Evolutionary conservation across 2,797 vertebrate species (phyloP).

Genomic region (Sus cebifrons): DNA sequence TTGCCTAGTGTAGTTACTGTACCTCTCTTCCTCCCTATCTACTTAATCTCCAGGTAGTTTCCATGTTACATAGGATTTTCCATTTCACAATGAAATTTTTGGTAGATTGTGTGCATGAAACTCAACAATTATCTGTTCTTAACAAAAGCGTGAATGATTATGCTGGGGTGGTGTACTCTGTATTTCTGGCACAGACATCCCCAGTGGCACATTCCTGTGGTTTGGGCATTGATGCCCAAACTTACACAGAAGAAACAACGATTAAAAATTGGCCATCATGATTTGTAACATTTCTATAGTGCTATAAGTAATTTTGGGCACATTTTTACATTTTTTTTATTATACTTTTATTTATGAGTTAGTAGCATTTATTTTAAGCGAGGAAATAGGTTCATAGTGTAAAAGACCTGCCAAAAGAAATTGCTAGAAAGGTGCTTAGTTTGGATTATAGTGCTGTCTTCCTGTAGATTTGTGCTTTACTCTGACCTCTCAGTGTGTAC

Average conservation of each 20-base stretch:
- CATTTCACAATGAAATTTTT: constrained; percentile 20
- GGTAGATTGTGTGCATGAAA: constrained; percentile 12
- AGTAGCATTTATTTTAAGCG: not conserved
- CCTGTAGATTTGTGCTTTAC: not conserved
- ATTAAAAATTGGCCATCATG: not conserved
- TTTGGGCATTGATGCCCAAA: not conserved
- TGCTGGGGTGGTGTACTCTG: not conserved
- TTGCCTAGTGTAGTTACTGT: not conserved
- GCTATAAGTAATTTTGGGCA: constrained; percentile 21
- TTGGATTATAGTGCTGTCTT: not conserved
- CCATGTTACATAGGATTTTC: not conserved
- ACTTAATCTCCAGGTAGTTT: constrained; percentile 26
- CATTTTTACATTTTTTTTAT: constrained; percentile 44
- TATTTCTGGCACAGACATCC: not conserved
- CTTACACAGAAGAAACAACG: not conserved
- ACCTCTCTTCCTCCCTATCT: not conserved
- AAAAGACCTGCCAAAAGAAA: not conserved
- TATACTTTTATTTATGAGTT: not conserved
- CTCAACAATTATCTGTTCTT: not conserved
- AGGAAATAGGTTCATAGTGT: constrained; percentile 5
- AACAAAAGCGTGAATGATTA: not conserved
- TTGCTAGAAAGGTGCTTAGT: not conserved
- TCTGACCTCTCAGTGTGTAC: not conserved
- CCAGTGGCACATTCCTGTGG: not conserved
- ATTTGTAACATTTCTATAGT: constrained; percentile 36